phyloP scores from a whole-genome alignment of 2,797 vertebrate species.

The Hydrophis major region DNA sequence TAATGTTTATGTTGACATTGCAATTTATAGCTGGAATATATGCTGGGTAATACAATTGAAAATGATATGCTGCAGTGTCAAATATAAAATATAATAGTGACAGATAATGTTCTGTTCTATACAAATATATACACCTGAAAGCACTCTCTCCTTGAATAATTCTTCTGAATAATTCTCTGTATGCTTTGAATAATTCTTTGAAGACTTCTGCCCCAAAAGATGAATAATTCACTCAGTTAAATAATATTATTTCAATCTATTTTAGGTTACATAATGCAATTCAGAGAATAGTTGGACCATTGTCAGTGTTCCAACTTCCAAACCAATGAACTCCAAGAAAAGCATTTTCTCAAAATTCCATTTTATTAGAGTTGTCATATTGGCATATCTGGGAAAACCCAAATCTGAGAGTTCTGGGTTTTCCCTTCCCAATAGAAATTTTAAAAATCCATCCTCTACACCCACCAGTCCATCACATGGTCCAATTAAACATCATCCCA shows the following conservation, averaged over 20 bases:
- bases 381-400: no score
- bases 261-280: not conserved
- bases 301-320: no score
- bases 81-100: constrained; percentile 22
- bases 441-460: no score
- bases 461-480: no score
- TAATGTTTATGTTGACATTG: constrained; percentile 23
- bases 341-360: no score
- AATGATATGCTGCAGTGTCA: constrained; percentile 4
- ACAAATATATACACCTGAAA: constrained; percentile 13
- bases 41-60: not conserved
- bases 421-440: no score
- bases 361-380: no score
- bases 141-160: constrained; percentile 10
- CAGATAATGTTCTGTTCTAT: constrained; percentile 24
- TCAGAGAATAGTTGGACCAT: not conserved
- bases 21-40: constrained; percentile 6
- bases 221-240: constrained; percentile 13
- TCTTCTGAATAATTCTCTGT: not conserved
- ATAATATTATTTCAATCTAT: constrained; percentile 13
- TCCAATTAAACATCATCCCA: no score
- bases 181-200: not conserved
- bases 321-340: no score
- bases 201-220: constrained; percentile 11
- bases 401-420: no score